A percentile compares a stretch with the other conserved stretches of the same genome.
Conservation (phyloP, 2,888 invertebrate species). For the Hyles lineata region DNA sequence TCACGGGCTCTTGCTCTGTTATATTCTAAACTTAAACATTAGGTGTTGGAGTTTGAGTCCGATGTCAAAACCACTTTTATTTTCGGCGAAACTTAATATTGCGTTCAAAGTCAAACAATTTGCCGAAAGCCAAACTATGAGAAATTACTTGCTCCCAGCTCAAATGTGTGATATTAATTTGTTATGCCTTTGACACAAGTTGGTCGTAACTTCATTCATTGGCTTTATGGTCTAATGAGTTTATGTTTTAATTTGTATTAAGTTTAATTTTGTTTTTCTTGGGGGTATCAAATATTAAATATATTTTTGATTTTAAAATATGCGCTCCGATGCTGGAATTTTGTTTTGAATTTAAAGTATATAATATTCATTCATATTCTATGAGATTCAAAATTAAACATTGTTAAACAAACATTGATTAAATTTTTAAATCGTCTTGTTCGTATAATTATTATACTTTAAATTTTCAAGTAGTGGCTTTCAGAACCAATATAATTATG, state of each 20-base stretch:
- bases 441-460: no score
- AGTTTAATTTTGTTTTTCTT: background rate
- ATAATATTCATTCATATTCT: no score
- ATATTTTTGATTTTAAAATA: background rate
- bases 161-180: constrained; percentile 1
- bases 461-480: no score
- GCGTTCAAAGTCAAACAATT: background rate
- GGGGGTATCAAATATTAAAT: background rate
- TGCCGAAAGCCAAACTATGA: background rate
- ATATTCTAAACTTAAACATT: background rate
- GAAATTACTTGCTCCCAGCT: background rate
- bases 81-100: constrained; percentile 2
- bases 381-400: no score
- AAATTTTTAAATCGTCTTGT: no score
- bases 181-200: background rate
- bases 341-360: no score
- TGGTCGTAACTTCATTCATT: background rate
- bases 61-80: background rate
- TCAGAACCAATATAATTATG: no score
- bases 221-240: background rate
- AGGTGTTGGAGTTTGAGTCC: background rate
- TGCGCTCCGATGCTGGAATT: no score
- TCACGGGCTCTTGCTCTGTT: background rate
- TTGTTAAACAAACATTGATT: no score
- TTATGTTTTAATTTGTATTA: background rate